Conservation (phyloP, 2,113 vertebrate genomes). For the Ameiurus melas region DNA sequence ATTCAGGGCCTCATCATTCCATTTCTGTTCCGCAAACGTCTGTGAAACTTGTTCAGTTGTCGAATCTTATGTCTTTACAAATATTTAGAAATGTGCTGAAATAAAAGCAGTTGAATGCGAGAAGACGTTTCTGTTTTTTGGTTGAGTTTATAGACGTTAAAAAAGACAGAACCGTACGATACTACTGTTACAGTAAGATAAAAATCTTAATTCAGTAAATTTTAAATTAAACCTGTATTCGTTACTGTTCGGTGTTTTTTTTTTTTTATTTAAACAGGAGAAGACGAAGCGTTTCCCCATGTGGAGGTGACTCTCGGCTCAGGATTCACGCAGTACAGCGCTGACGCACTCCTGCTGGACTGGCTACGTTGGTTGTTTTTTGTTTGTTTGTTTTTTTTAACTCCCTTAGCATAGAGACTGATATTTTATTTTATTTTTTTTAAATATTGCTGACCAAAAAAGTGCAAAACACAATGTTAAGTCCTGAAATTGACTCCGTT, state of each 20-base stretch:
- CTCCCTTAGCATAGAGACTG: not conserved
- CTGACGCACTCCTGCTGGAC: not conserved
- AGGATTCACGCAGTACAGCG: not conserved
- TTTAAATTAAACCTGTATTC: not conserved
- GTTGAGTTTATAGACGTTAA: too few species aligned
- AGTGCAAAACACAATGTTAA: not conserved
- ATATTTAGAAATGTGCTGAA: too few species aligned
- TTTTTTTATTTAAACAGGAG: constrained; percentile 60
- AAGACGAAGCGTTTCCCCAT: constrained; percentile 79
- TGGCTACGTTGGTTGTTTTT: not conserved
- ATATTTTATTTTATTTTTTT: not conserved
- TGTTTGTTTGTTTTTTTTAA: too few species aligned
- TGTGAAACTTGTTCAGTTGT: too few species aligned
- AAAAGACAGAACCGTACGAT: not conserved
- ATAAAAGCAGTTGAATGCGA: too few species aligned
- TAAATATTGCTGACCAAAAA: too few species aligned
- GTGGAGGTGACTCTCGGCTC: constrained; percentile 74
- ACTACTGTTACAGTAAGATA: not conserved
- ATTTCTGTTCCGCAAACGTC: too few species aligned
- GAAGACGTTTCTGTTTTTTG: too few species aligned
- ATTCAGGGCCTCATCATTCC: too few species aligned
- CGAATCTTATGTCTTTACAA: too few species aligned
- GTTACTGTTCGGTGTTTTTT: not conserved
- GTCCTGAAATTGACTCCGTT: not conserved
- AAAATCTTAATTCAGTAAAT: not conserved